These are phyloP conservation scores for Drosophila arizonae DNA, from an alignment of 1,140 invertebrate genomes.

Conservation along the genomic window DNA sequence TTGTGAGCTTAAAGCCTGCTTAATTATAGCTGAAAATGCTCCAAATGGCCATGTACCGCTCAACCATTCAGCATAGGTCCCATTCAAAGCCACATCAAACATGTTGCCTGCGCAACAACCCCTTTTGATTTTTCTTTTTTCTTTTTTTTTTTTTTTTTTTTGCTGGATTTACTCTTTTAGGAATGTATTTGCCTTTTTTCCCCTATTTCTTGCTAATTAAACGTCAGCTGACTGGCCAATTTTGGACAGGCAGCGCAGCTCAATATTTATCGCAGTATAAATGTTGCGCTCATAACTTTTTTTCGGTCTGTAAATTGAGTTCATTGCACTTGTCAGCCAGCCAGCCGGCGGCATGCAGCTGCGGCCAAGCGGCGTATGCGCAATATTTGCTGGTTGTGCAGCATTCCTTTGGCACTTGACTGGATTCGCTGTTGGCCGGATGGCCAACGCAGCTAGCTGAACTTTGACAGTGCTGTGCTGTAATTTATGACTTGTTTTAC, in stretches of 20 bases:
- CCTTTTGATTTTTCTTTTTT: slow-evolving; percentile 1
- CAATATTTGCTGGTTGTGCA: slow-evolving; percentile 79
- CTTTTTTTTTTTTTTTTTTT: background rate
- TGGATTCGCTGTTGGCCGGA: slow-evolving; percentile 52
- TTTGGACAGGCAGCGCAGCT: slow-evolving; percentile 33
- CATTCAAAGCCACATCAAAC: slow-evolving; percentile 47
- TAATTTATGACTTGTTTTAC: slow-evolving; percentile 82
- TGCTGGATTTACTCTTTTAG: slow-evolving; percentile 15
- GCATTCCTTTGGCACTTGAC: slow-evolving; percentile 76
- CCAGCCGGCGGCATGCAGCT: slow-evolving; percentile 36
- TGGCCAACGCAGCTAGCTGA: slow-evolving; percentile 74
- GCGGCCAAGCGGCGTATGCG: slow-evolving; percentile 71
- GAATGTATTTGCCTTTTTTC: background rate
- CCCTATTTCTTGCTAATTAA: slow-evolving; percentile 60
- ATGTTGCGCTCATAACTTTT: slow-evolving; percentile 66
- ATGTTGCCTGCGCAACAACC: slow-evolving; percentile 19
- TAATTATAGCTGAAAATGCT: slow-evolving; percentile 52
- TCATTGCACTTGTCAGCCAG: slow-evolving; percentile 70
- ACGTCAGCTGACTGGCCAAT: slow-evolving; percentile 61
- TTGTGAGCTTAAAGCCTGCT: slow-evolving; percentile 43
- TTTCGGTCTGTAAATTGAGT: slow-evolving; percentile 62
- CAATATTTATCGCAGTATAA: slow-evolving; percentile 62
- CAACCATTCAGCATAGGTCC: background rate
- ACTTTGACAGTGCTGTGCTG: slow-evolving; percentile 71
- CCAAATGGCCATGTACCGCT: slow-evolving; percentile 10